Evolutionary conservation across 2,113 vertebrate species (phyloP), one percentile per base, ranked within the genome.

Genomic region (Gobio gobio): DNA sequence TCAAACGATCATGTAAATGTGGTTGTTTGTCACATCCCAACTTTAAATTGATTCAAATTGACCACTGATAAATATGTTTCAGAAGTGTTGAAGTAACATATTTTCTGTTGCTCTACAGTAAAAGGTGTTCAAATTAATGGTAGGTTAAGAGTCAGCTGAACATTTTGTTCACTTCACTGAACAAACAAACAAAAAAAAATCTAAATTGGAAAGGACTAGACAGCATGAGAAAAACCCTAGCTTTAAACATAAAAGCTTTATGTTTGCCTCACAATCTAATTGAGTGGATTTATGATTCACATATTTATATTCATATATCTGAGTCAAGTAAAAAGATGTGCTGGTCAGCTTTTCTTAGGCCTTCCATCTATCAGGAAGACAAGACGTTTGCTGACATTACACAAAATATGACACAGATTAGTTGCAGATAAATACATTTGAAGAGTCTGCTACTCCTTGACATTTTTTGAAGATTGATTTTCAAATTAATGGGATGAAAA

Each of bases 211-310:
- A 47, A 47, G 43, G 22, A 43, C 70, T 73, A n/a, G 22, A 47
- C 22, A 5, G 70, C 14, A 26, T 74, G 10, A 74, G 49, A 74
- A 49, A 26, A 43, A 47, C 43, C n/a, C 10, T 12, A 16, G 43
- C 70, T 77, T 76, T 26, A 56, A 66, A 84, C 79, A 85, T 64
- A 36, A 61, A 87, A 76, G 78, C 26, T 51, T 85, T 85, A 81
- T 49, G 78, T 74, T 73, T 58, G 20, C 83, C 45, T 76, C 76
- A 36, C 40, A 68, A 76, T 74, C 72, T 74, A 74, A 74, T 74
- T 74, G 26, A 49, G n/a, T 49, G 72, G 43, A 74, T 74, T 74
- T 74, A 74, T 74, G 72, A 74, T 45, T 74, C 22, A 16, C 24
- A 16, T 47, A 24, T 73, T 73, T 24, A 24, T 45, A 72, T 74